Percentiles rank a stretch among this genome's conserved stretches.
Evolutionary conservation across 2,888 invertebrate species (phyloP).

Genomic region (Aspidiotus rigidus): DNA sequence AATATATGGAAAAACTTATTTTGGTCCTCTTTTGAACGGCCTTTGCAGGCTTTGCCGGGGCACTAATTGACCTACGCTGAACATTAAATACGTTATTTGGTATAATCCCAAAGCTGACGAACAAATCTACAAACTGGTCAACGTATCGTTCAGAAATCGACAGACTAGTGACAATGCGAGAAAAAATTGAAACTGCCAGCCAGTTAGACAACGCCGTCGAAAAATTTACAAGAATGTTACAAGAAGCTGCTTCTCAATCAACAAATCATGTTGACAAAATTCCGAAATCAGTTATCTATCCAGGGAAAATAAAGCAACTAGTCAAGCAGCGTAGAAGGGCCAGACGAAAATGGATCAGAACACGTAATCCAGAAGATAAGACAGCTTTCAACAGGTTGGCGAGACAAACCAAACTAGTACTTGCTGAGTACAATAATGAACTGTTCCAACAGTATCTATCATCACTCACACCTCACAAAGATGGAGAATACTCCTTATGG

Average conservation of each 20-base stretch:
- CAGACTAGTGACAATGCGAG: conserved; percentile 1
- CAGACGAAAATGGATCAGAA: not conserved
- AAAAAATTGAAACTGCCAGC: conserved; percentile 1
- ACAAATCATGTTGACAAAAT: not conserved
- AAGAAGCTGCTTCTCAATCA: conserved; percentile 4
- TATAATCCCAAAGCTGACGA: conserved; percentile 1
- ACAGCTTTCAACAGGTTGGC: conserved; percentile 4
- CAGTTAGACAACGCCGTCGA: not conserved
- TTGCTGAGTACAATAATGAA: conserved; percentile 2
- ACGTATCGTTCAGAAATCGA: conserved; percentile 2
- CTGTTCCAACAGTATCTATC: conserved; percentile 4
- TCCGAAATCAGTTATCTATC: not conserved
- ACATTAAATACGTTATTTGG: no score
- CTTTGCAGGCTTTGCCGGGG: no score
- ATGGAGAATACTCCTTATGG: conserved; percentile 2
- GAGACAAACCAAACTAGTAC: not conserved
- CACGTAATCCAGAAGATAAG: not conserved
- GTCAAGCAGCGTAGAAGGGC: conserved; percentile 1
- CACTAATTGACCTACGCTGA: no score
- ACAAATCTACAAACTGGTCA: conserved; percentile 4
- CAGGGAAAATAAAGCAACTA: conserved; percentile 4
- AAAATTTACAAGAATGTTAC: not conserved
- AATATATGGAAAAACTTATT: no score
- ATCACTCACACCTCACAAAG: conserved; percentile 2
- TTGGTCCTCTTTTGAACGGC: no score